phyloP scores from a whole-genome alignment of 2,113 vertebrate species.

The Anguilla japonica region DNA sequence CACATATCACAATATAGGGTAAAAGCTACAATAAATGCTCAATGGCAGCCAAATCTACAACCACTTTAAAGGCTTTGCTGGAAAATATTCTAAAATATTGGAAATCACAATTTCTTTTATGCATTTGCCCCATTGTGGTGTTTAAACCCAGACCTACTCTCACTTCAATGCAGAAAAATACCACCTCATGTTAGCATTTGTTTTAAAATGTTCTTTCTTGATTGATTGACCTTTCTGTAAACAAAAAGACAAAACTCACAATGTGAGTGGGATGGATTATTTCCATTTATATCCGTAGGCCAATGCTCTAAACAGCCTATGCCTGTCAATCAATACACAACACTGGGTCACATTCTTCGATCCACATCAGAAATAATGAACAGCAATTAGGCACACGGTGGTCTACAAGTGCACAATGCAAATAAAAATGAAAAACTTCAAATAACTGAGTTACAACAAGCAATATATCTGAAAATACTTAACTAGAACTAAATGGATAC shows the following conservation, averaged over 20 bases:
- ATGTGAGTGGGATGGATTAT: slow-evolving; percentile 64
- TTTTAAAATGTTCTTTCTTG: slow-evolving; percentile 67
- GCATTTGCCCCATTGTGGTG: neutral
- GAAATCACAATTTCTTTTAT: neutral
- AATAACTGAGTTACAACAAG: neutral
- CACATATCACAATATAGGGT: neutral
- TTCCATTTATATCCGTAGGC: slow-evolving; percentile 67
- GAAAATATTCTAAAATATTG: neutral
- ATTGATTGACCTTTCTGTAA: slow-evolving; percentile 73
- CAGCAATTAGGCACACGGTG: slow-evolving; percentile 35
- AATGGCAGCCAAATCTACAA: neutral
- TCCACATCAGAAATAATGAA: slow-evolving; percentile 56
- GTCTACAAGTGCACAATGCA: neutral
- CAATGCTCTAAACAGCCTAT: slow-evolving; percentile 58
- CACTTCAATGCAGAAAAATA: slow-evolving; percentile 66
- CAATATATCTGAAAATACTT: neutral
- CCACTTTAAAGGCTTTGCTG: neutral
- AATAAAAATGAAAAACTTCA: slow-evolving; percentile 1
- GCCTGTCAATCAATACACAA: slow-evolving; percentile 65
- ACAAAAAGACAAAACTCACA: slow-evolving; percentile 66
- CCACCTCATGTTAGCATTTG: slow-evolving; percentile 61
- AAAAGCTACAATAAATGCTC: neutral
- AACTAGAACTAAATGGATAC: neutral
- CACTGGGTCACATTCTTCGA: slow-evolving; percentile 56
- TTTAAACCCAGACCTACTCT: slow-evolving; percentile 49